These are phyloP conservation scores for Amphimallon solstitiale DNA, from an alignment of 2,888 invertebrate genomes.

Conservation along the genomic window DNA sequence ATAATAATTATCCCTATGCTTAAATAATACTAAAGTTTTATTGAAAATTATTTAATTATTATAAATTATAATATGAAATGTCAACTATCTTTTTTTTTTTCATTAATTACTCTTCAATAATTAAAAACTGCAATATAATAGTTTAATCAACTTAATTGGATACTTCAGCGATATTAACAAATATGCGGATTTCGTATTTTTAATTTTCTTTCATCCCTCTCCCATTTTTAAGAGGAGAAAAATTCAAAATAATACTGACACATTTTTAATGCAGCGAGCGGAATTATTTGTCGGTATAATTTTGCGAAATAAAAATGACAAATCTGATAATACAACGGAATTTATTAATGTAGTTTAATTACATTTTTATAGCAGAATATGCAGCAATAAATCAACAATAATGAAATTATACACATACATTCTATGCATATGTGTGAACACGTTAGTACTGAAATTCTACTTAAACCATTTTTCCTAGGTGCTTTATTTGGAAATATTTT, in stretches of 20 bases:
- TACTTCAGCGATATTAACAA: too few species aligned
- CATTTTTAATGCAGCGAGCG: background rate
- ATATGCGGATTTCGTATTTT: too few species aligned
- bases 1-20: too few species aligned
- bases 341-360: conserved; percentile 29
- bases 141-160: too few species aligned
- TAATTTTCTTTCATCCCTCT: too few species aligned
- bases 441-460: conserved; percentile 14
- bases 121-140: too few species aligned
- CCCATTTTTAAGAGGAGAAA: background rate
- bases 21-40: too few species aligned
- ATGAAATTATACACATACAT: background rate
- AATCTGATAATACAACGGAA: conserved; percentile 23
- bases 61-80: too few species aligned
- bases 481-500: conserved; percentile 9
- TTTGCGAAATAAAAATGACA: conserved; percentile 26
- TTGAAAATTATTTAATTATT: too few species aligned
- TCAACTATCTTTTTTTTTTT: too few species aligned
- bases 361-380: conserved; percentile 29
- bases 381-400: conserved; percentile 19
- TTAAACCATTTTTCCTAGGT: background rate
- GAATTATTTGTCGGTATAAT: too few species aligned
- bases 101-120: too few species aligned
- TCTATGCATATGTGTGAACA: background rate
- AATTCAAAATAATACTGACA: background rate